phyloP scores from a whole-genome alignment of 30 jellyfish, hydroid and myxozoan genomes.

The Chrysaora quinquecirrha region DNA sequence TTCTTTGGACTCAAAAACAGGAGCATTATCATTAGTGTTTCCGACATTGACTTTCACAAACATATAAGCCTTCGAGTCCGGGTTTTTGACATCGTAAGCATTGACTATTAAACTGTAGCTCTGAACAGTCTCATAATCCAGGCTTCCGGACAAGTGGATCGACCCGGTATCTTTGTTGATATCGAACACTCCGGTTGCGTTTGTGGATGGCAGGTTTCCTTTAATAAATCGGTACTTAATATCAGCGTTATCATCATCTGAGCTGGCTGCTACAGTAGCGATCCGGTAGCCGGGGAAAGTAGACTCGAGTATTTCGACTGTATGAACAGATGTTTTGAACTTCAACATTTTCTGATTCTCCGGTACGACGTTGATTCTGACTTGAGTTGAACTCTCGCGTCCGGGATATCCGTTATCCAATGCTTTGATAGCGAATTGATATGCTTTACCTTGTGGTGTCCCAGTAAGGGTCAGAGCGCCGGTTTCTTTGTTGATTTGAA shows the following conservation, averaged over 20 bases:
- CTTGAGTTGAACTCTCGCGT: conserved; percentile 68
- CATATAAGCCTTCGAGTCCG: conserved; percentile 33
- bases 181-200: conserved; percentile 66
- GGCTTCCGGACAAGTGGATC: conserved; percentile 44
- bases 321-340: conserved; percentile 38
- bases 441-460: conserved; percentile 79
- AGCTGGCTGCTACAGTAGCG: conserved; percentile 30
- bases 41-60: conserved; percentile 45
- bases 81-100: conserved; percentile 20
- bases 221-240: conserved; percentile 60
- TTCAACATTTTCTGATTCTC: conserved; percentile 35
- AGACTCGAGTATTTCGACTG: conserved; percentile 69
- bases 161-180: conserved; percentile 67
- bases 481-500: conserved; percentile 63
- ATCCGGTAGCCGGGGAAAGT: conserved; percentile 55
- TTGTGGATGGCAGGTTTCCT: conserved; percentile 81
- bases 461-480: conserved; percentile 85
- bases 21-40: conserved; percentile 85
- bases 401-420: conserved; percentile 98
- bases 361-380: conserved; percentile 68
- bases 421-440: conserved; percentile 85
- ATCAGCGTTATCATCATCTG: conserved; percentile 17
- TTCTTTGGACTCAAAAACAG: conserved; percentile 68
- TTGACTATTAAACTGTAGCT: conserved; percentile 69
- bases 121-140: conserved; percentile 79